Evolutionary conservation across 2,888 invertebrate genomes (phyloP), one percentile per base, ranked within the genome.

Genomic region (Trissoscelio sp.): DNA sequence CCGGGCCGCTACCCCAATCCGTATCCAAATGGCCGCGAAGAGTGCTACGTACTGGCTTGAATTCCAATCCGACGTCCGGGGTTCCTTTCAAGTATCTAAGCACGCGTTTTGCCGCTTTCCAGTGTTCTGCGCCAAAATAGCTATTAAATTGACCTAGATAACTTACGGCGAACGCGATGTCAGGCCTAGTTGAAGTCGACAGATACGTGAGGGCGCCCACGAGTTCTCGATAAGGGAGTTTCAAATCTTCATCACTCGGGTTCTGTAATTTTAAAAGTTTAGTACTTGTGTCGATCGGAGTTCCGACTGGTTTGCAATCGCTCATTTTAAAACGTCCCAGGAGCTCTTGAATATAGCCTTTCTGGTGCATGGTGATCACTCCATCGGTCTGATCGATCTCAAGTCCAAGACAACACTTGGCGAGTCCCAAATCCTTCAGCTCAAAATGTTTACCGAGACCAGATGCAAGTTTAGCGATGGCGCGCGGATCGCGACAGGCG

Each of bases 261-360:
- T 4, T 16, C 16, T 9, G 16, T 12, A 24, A 12, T 5, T 22
- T 60, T 39, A 1, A 22, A 2, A 62, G 14, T 62, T 60, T 51
- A 11, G 16, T 51, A 55, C 51, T 51, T 20, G 53, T 39, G 46
- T 83, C 81, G 20, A 84, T 69, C 2, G 85, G 87, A 14, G 85
- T 86, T 42, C 62, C 53, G 2, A 86, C 86, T 44, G 87, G 74
- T 18, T 87, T 86, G 22, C 81, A 84, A 48, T 87, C 74, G 11
- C 66, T 58, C 87, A 88, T 87, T 37, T 80, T 77, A 73, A 86
- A 88, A 7, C 84, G 64, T 39, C 82, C 64, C 20, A 87, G 64
- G 12, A 86, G 16, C n/a, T 86, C 83, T 3, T 58, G 73, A 20
- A 87, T 75, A 46, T 87, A 87, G 6, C 79, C 80, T 37, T 39